A percentile compares a stretch with the other conserved stretches of the same genome.
Evolutionary conservation across 1,140 invertebrate genomes (phyloP).

Genomic region (Rhyacophila brunnea): DNA sequence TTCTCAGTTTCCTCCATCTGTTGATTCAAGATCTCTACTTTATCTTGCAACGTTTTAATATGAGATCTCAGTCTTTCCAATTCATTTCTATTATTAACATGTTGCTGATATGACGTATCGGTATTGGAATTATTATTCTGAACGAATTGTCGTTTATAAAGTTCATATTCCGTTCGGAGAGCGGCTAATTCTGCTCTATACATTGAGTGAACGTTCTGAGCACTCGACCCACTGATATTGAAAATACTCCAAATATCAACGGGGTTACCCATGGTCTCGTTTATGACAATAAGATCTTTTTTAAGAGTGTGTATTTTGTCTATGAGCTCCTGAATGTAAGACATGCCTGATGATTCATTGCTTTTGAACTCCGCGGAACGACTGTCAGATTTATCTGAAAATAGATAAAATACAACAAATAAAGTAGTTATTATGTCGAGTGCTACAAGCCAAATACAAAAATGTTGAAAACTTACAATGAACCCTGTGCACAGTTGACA

Average conservation of each 20-base stretch:
- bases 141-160: constrained; percentile 36
- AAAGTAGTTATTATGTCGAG: background rate
- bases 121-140: constrained; percentile 26
- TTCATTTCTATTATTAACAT: constrained; percentile 42
- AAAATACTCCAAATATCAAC: constrained; percentile 55
- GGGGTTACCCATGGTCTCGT: constrained; percentile 54
- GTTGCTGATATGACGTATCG: constrained; percentile 41
- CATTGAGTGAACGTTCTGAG: constrained; percentile 44
- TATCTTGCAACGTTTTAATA: constrained; percentile 63
- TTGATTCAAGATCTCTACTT: constrained; percentile 59
- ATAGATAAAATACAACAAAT: constrained; percentile 4
- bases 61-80: constrained; percentile 57
- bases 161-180: constrained; percentile 45
- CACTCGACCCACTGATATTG: constrained; percentile 42
- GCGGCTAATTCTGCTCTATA: constrained; percentile 49
- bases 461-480: too few relatives aligned
- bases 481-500: too few relatives aligned
- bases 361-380: constrained; percentile 1
- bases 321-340: constrained; percentile 50
- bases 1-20: constrained; percentile 61
- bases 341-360: constrained; percentile 41
- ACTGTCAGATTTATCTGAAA: constrained; percentile 1
- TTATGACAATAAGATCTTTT: constrained; percentile 55
- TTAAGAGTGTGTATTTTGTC: constrained; percentile 59
- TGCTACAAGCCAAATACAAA: too few relatives aligned